Base-by-base conservation (phyloP, 2,888 invertebrate genomes). In the Nebria salina region DNA sequence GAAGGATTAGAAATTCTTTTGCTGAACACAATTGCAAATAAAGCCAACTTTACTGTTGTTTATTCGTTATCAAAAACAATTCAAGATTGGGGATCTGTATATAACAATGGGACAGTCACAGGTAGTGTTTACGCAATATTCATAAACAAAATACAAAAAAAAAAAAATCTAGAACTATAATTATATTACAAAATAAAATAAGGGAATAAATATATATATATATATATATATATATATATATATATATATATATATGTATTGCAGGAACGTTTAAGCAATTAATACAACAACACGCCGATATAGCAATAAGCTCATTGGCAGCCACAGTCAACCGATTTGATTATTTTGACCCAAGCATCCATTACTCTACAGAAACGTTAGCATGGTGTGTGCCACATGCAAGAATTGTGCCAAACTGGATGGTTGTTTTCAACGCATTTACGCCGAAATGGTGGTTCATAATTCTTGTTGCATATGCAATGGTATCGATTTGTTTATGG, bases 331-430 rank as follows among this genome's bases (percentile, higher is more conserved):
- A 73, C 9, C 82, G 82, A 75, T 72, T 74, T n/a, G 75, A 74
- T 7, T 82, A 76, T 41, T 83, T 83, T 20, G 84, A 85, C 70
- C 78, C 81, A 43, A 82, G 83, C 20, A 65, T 76, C 0, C 78
- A 83, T 1, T 85, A 84, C 72, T 84, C 81, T 65, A 83, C 77
- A 9, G 84, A 85, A 68, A 78, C 82, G 15, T 80, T 84, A 43
- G 75, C 65, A 15, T 85, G 84, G 83, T 83, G 84, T 68, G 84
- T 85, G 5, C 84, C 84, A 8, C 82, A 76, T 26, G 83, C 84
- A n/a, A 66, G 73, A 2, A 65, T 73, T 1, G 65, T 82, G 79
- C 83, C 84, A 42, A 66, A 79, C 5, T 84, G 83, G 83, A 76
- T 82, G 68, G 84, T 82, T 77, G 75, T 84, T 9, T 43, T 83